These are phyloP conservation scores for Scelioninae gen. 1 DNA, from an alignment of 2,888 invertebrate species.

Conservation along the genomic window DNA sequence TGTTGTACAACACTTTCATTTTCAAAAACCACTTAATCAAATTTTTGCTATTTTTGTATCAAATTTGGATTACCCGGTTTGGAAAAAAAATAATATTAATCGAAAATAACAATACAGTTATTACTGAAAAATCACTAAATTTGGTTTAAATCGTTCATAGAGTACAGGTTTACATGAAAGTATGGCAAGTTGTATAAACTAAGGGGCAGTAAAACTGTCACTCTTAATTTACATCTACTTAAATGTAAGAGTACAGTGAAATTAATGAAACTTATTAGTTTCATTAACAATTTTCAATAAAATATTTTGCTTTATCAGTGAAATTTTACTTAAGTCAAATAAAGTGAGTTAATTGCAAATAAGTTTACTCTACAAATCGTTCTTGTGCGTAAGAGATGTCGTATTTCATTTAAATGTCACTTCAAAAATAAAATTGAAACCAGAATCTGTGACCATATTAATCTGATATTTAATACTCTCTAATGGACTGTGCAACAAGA, in stretches of 20 bases:
- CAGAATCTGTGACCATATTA: conserved; percentile 28
- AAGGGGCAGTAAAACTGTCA: background rate
- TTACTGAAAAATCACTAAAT: too few relatives aligned
- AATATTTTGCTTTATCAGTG: background rate
- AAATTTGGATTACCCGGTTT: too few relatives aligned
- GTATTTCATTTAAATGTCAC: conserved; percentile 30
- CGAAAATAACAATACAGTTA: background rate
- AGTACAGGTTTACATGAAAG: background rate
- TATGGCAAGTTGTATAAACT: background rate
- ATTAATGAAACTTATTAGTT: too few relatives aligned
- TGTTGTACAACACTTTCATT: conserved; percentile 14
- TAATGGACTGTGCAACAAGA: conserved; percentile 40
- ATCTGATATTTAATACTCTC: conserved; percentile 36
- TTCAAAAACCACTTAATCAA: background rate
- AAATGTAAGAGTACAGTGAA: background rate
- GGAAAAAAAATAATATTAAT: too few relatives aligned
- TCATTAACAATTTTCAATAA: too few relatives aligned
- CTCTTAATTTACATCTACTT: too few relatives aligned
- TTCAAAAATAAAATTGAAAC: conserved; percentile 41
- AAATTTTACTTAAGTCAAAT: background rate
- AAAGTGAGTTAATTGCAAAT: too few relatives aligned
- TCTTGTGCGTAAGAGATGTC: background rate
- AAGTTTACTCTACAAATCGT: too few relatives aligned
- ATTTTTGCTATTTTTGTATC: too few relatives aligned
- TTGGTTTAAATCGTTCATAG: too few relatives aligned